Base-by-base conservation (phyloP, 1,140 invertebrate species). In the Penaeus indicus region DNA sequence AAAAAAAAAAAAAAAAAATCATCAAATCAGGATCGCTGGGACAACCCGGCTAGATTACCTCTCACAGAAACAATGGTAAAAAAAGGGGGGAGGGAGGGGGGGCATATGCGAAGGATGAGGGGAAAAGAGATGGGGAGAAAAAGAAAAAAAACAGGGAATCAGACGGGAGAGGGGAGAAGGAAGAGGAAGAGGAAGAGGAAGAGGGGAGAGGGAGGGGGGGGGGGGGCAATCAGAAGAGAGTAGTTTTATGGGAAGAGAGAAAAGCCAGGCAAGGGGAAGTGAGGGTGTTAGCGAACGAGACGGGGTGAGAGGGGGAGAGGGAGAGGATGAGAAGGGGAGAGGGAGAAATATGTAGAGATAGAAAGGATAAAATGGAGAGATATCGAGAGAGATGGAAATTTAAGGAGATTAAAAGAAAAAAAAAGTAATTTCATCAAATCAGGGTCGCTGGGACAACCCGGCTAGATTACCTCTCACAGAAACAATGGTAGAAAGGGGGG, bases 71-170 rank as follows among this genome's bases (percentile, higher is more conserved):
- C 16, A 64, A n/a, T 18, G 63, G n/a, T 16, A 69, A 13, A 69
- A 13, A 69, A 13, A 13, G 64, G 27, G 18, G 27, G 18, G 27
- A 32, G 67, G 16, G 67, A 82, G 80, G 47, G 80, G 7, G 27
- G 18, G 27, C 22, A 27, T 3, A 27, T 3, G 7, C 0, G 67
- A 19, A 1, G 16, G 63, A 67, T 1, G 16, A 7, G 16, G 5
- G 27, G 18, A 7, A 18, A 7, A 7, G 16, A 7, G 8, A 8
- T 3, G 7, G 18, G 27, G 16, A 11, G 22, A 47, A 42, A 81
- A 42, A 81, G 79, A 81, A 42, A 81, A 42, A 81, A 42, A 81
- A 42, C 25, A 42, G 47, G 79, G 63, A 67, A 27, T 25, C 25
- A 19, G 25, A 67, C 11, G 25, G 47, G 79, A 81, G 27, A 27